phyloP scores from a whole-genome alignment of 2,888 invertebrate species.

The Calliopum simillimum region DNA sequence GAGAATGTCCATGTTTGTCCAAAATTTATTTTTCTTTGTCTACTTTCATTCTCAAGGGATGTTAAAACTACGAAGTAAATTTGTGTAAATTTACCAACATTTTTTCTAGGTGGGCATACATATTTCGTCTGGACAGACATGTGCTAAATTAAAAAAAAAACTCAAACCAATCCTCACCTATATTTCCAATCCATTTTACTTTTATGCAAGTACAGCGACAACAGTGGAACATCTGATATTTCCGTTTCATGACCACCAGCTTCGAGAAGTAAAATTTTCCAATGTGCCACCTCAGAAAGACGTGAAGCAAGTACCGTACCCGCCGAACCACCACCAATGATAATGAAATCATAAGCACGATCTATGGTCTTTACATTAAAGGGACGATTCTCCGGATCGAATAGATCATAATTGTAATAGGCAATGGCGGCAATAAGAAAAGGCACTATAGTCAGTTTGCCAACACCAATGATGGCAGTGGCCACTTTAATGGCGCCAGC shows the following conservation, averaged over 20 bases:
- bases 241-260: conserved; percentile 91
- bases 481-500: conserved; percentile 79
- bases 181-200: conserved; percentile 94
- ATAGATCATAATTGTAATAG: conserved; percentile 86
- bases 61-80: too few relatives aligned
- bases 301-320: conserved; percentile 87
- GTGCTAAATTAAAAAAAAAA: too few relatives aligned
- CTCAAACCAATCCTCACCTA: conserved; percentile 68
- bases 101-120: too few relatives aligned
- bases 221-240: conserved; percentile 85
- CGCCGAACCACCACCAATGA: conserved; percentile 87
- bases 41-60: too few relatives aligned
- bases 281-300: conserved; percentile 79
- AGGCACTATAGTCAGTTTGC: conserved; percentile 81
- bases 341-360: conserved; percentile 83
- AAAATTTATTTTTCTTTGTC: too few relatives aligned
- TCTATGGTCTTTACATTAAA: conserved; percentile 76
- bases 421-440: conserved; percentile 80
- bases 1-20: too few relatives aligned
- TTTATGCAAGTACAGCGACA: conserved; percentile 89
- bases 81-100: too few relatives aligned
- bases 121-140: too few relatives aligned
- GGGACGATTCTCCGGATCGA: conserved; percentile 86
- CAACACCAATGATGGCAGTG: conserved; percentile 76
- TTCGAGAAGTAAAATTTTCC: conserved; percentile 84